phyloP scores from a whole-genome alignment of 2,113 vertebrate species.

The Leptosomus discolor region DNA sequence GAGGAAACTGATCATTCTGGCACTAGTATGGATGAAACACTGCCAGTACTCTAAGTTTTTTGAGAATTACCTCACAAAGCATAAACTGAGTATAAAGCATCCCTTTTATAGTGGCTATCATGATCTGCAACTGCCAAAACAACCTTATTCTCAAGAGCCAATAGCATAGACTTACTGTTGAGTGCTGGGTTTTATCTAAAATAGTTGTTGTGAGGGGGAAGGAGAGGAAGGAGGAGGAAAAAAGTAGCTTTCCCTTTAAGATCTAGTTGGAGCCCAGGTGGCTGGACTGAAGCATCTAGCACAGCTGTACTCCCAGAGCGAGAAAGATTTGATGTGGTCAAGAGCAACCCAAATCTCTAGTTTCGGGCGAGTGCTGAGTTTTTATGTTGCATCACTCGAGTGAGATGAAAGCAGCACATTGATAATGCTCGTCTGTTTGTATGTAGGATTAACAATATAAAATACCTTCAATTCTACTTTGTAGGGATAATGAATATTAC shows the following conservation, averaged over 20 bases:
- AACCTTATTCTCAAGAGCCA: not conserved
- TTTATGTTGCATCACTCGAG: not conserved
- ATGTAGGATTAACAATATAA: not conserved
- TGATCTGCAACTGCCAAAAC: constrained; percentile 9
- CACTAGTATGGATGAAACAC: not conserved
- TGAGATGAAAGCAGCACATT: not conserved
- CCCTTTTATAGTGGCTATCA: not conserved
- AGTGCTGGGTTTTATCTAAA: not conserved
- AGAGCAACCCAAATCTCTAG: not conserved
- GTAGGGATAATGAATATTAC: not conserved
- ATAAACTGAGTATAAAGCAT: not conserved
- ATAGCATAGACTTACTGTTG: not conserved
- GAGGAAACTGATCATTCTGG: not conserved
- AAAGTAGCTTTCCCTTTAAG: not conserved
- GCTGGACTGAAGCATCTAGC: not conserved
- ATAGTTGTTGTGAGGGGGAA: not conserved
- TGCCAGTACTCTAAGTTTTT: not conserved
- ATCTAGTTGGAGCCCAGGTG: constrained; percentile 22
- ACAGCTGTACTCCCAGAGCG: constrained; percentile 33
- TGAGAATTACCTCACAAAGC: not conserved
- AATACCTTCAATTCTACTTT: not conserved
- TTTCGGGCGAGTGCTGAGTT: not conserved
- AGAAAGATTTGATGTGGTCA: not conserved
- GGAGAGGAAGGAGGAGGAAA: not conserved
- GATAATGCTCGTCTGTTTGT: not conserved